These are phyloP conservation scores for Sterrhoptilus dennistouni DNA, from an alignment of 2,113 vertebrate species.

Conservation along the genomic window DNA sequence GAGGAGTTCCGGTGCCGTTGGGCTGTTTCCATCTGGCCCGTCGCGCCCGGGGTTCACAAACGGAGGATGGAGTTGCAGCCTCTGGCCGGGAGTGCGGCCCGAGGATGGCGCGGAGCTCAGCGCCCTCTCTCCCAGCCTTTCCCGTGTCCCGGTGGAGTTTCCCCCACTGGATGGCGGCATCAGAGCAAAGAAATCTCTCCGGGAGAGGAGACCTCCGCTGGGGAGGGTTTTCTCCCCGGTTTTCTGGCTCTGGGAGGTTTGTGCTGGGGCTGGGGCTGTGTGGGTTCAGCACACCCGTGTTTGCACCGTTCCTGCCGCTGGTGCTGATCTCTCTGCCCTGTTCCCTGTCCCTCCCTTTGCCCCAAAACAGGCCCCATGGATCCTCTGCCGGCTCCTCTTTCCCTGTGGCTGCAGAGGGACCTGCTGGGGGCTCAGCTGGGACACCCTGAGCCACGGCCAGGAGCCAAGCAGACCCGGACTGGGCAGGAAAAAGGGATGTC, in stretches of 20 bases:
- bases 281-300: background rate
- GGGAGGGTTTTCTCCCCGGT: background rate
- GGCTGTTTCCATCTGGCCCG: rapidly evolving
- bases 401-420: background rate
- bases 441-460: rapidly evolving
- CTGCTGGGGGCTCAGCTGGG: background rate
- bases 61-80: background rate
- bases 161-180: conserved; percentile 58
- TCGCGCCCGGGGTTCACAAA: rapidly evolving
- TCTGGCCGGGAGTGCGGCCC: background rate
- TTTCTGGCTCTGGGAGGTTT: rapidly evolving
- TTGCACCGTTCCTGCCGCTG: background rate
- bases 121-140: background rate
- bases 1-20: rapidly evolving
- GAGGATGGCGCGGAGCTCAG: background rate
- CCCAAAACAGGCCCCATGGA: rapidly evolving
- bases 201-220: background rate
- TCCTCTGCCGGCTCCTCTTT: background rate
- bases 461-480: background rate
- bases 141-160: background rate
- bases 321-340: rapidly evolving
- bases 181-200: background rate
- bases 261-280: rapidly evolving
- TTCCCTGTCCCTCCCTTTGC: background rate
- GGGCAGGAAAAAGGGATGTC: background rate